Base-by-base conservation (phyloP, 2,797 vertebrate genomes). In the Clarias platycephalus region DNA sequence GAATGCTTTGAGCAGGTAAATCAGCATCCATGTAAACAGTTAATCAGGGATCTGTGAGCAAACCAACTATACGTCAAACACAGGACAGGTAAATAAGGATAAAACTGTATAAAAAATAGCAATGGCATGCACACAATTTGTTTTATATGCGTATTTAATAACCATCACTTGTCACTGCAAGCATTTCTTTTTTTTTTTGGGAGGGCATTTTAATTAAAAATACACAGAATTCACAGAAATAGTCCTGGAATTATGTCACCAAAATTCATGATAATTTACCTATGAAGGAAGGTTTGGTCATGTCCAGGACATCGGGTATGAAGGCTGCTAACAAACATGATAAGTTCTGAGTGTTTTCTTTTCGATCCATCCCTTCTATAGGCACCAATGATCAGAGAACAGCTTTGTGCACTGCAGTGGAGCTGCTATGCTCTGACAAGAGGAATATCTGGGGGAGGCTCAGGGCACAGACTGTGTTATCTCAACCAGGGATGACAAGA, bases 401-500 rank as follows among this genome's bases (percentile, higher is more conserved):
- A 44, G 34, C 44, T 3, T 31, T 63, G 53, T 74, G 68, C 55
- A 82, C 40, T 83, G 71, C 81, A 83, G 70, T 64, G 34, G 37
- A 70, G 75, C 75, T 84, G 75, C 34, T 60, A 15, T 49, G 5
- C 34, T 79, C 83, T 84, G 53, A 70, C 49, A 57, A 37, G 31
- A 71, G 37, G 20, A 40, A 62, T 40, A 67, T 34, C 72, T 20
- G 18, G 26, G 40, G 62, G 57, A 49, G 20, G 74, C 37, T 28
- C 68, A 16, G n/a, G 37, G 66, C 66, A 84, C 66, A 71, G 53
- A 44, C 64, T 71, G 53, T 44, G 66, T 58, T 57, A 79, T 60
- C 64, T 79, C n/a, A 28, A 79, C 75, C 34, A 55, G 55, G 57
- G n/a, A 71, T 79, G 76, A 68, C 53, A 49, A 79, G 76, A 71